phyloP scores from a whole-genome alignment of 2,888 invertebrate species.

The Strigamia transsilvanica region DNA sequence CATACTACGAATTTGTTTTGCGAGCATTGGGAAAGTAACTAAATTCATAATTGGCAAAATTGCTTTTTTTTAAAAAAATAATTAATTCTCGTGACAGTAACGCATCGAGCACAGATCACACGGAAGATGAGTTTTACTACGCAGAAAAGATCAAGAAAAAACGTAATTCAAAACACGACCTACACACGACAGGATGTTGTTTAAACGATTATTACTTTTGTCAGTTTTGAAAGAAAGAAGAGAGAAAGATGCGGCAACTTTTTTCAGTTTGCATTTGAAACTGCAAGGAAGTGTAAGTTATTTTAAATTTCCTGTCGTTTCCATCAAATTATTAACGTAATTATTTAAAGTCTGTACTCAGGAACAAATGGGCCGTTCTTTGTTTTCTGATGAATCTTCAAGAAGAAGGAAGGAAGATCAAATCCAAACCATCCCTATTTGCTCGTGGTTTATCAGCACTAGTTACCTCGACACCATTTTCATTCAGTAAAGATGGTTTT shows the following conservation, averaged over 20 bases:
- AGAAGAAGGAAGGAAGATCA: slow-evolving; percentile 52
- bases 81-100: no score
- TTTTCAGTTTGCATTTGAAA: slow-evolving; percentile 61
- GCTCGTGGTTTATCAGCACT: slow-evolving; percentile 52
- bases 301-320: not conserved
- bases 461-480: slow-evolving; percentile 48
- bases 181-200: not conserved
- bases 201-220: not conserved
- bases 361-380: slow-evolving; percentile 71
- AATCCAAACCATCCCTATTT: slow-evolving; percentile 45
- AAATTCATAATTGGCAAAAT: no score
- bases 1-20: not conserved
- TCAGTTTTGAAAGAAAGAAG: not conserved
- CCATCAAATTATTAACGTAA: not conserved
- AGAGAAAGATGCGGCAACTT: not conserved
- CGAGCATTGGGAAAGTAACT: slow-evolving; percentile 7
- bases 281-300: slow-evolving; percentile 63
- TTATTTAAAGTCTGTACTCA: slow-evolving; percentile 68
- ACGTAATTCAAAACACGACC: not conserved
- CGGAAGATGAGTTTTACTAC: slow-evolving; percentile 47
- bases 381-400: slow-evolving; percentile 65
- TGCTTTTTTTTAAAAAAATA: no score
- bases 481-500: slow-evolving; percentile 50
- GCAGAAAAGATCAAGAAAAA: slow-evolving; percentile 50
- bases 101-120: not conserved